Conservation (phyloP, 2,888 invertebrate genomes). For the Nemotelus nigrinus region DNA sequence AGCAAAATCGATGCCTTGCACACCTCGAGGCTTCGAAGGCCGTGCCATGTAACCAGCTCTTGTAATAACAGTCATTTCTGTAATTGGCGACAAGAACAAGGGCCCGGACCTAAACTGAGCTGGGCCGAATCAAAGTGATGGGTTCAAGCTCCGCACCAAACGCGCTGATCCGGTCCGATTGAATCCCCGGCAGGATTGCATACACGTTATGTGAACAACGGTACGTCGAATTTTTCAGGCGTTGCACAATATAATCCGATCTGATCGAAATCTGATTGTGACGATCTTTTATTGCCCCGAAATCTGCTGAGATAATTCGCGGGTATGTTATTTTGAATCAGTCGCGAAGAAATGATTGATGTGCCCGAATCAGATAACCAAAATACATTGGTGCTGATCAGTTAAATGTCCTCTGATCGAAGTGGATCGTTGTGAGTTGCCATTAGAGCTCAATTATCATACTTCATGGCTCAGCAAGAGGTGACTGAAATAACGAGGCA, state of each 20-base stretch:
- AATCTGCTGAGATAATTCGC: constrained; percentile 29
- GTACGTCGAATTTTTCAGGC: constrained; percentile 33
- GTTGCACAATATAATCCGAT: constrained; percentile 33
- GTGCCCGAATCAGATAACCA: constrained; percentile 38
- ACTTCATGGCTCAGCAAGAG: too few relatives aligned
- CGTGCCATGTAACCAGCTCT: constrained; percentile 37
- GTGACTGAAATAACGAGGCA: too few relatives aligned
- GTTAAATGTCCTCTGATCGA: constrained; percentile 26
- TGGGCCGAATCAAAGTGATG: not conserved
- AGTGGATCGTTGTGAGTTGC: not conserved
- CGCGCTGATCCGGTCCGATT: constrained; percentile 5
- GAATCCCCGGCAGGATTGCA: not conserved
- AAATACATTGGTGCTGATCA: constrained; percentile 38
- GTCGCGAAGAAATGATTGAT: constrained; percentile 37
- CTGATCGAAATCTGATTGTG: constrained; percentile 41
- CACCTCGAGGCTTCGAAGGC: constrained; percentile 32
- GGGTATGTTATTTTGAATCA: constrained; percentile 31
- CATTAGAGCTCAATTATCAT: too few relatives aligned
- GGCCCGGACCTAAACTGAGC: constrained; percentile 27
- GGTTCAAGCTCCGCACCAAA: not conserved
- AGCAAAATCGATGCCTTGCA: constrained; percentile 25
- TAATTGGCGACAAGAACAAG: constrained; percentile 45
- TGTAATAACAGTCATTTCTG: constrained; percentile 44
- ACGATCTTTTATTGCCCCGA: constrained; percentile 41
- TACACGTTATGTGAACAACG: constrained; percentile 14